Base-by-base conservation (phyloP, 2,797 vertebrate species). In the Diplodus puntazzo region DNA sequence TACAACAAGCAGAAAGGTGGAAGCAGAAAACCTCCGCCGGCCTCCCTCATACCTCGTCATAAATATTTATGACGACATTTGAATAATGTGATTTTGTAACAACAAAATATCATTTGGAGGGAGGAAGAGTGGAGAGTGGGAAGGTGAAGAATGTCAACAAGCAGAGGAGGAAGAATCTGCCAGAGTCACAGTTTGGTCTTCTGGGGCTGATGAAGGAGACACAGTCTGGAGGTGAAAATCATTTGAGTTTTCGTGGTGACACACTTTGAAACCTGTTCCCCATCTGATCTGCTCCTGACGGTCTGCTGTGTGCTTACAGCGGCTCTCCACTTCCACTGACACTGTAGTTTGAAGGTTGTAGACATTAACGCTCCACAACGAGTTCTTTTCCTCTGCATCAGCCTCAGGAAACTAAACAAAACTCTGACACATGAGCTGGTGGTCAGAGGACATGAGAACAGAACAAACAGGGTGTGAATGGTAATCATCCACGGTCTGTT, bases 1-100 rank as follows among this genome's bases (percentile, higher is more conserved):
- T 71, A 78, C 70, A 69, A 60, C 52, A 46, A 72, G 55, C 67
- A 55, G 27, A n/a, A 63, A 75, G 57, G 59, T 78, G 49, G 64
- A 49, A 50, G 50, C 6, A 39, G 69, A 60, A 77, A 81, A 65
- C 34, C 25, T 63, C 13, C 20, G 14, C 75, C 18, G 62, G 50
- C 69, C 53, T 69, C 48, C 42, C 27, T 80, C 73, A 67, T 25
- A 64, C 14, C 62, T 34, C 21, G 16, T 13, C 62, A 84, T 85
- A 68, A 80, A 88, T 88, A 88, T 89, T 69, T 82, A 91, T 87
- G 75, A 63, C 65, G 49, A 3, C 45, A 84, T 88, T 81, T 91
- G 79, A 88, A 88, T 88, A 84, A 91, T 88, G 63, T 53, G 50
- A 74, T 85, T 87, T 87, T 71, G 69, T 67, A 58, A 79, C 77